Evolutionary conservation across 1,140 invertebrate genomes (phyloP), one percentile per base, ranked within the genome.

Genomic region (Adelges cooleyi): DNA sequence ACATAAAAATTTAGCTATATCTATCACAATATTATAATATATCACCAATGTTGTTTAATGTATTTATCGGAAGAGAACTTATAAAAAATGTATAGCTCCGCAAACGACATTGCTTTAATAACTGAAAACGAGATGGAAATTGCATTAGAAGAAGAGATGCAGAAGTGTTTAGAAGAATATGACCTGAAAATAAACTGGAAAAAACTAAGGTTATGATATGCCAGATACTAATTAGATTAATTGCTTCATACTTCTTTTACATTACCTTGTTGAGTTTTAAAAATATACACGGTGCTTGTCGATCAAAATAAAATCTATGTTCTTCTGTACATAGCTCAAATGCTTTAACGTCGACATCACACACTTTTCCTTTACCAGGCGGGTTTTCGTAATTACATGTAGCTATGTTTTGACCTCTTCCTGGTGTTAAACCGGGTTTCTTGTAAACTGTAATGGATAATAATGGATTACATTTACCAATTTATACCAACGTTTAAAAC

Each of bases 361-460:
- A 89, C 5, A 86, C 84, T 72, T 86, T 81, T 23, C 82, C 82
- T 17, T 76, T 76, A 2, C 79, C 78, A 22, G 85, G 83, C 4
- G 75, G 76, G 46, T 80, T 77, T 67, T 80, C 79, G 69, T 81
- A 83, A 67, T 79, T 75, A 70, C 86, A 89, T 69, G 81, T 79
- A 70, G 80, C 81, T 42, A 84, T 81, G 70, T 85, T 85, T 72
- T 81, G 78, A 65, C 82, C 81, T 40, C 81, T 76, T n/a, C 82
- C 82, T 3, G 81, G 80, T 13, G 80, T 82, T 56, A 81, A 75
- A 66, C 84, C 83, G 29, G 83, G 82, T 67, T 77, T 80, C 71
- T 84, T 83, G 75, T 87, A 87, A 13, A 80, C 85, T 87, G 22
- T 13, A 52, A n/a, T n/a, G n/a, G n/a, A n/a, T n/a, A n/a, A n/a